A percentile compares a stretch with the other conserved stretches of the same genome.
These are phyloP conservation scores for Erpobdella octoculata DNA, from an alignment of 2,888 invertebrate genomes.

Conservation along the genomic window DNA sequence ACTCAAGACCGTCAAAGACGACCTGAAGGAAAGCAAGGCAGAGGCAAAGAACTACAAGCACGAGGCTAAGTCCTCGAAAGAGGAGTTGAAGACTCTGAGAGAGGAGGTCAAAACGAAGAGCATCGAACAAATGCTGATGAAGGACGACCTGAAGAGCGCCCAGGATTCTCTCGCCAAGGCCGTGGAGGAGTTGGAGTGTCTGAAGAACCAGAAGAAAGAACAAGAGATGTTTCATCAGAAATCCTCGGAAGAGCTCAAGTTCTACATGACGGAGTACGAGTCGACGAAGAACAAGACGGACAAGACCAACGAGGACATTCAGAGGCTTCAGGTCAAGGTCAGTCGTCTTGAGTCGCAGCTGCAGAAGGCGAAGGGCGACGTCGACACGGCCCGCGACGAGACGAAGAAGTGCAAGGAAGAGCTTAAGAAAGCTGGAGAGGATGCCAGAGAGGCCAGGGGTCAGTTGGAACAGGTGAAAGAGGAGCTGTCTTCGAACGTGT, in stretches of 20 bases:
- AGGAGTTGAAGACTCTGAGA: constrained; percentile 26
- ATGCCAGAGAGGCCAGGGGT: constrained; percentile 15
- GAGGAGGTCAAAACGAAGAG: constrained; percentile 17
- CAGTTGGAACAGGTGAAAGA: constrained; percentile 25
- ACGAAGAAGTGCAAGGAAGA: constrained; percentile 23
- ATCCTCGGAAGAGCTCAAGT: constrained; percentile 7
- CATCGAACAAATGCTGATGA: constrained; percentile 5
- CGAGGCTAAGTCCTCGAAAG: constrained; percentile 4
- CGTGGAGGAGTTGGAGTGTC: constrained; percentile 21
- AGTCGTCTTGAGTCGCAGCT: not conserved
- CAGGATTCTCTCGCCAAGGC: constrained; percentile 26
- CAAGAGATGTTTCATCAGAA: not conserved
- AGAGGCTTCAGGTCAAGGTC: not conserved
- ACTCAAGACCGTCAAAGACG: constrained; percentile 17
- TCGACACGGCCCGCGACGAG: constrained; percentile 13
- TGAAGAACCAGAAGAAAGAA: not conserved
- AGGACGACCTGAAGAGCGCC: constrained; percentile 25
- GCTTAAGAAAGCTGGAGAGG: constrained; percentile 11
- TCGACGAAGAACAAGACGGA: not conserved
- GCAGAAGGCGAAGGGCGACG: constrained; percentile 18
- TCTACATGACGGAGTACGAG: constrained; percentile 8
- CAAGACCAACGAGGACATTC: constrained; percentile 1
- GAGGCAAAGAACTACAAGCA: constrained; percentile 22
- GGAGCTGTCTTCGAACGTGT: constrained; percentile 10
- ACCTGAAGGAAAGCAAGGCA: not conserved